These are phyloP conservation scores for Yasuhikotakia modesta DNA, from an alignment of 2,797 vertebrate species.

Conservation along the genomic window DNA sequence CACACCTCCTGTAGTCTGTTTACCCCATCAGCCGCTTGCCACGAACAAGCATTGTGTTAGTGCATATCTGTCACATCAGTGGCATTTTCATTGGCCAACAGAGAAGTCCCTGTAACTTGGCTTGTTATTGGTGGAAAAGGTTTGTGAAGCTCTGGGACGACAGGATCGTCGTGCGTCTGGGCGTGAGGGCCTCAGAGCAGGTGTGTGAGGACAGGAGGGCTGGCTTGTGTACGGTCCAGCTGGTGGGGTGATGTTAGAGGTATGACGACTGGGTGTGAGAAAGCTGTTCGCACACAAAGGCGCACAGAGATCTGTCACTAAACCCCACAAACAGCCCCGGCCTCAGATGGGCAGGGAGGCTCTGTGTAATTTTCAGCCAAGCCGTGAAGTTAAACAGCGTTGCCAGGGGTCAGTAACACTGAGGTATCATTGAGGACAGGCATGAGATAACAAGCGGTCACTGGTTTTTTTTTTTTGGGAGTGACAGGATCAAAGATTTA, in stretches of 20 bases:
- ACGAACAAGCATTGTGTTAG: conserved; percentile 43
- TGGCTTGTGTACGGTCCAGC: conserved; percentile 68
- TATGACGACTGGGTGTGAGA: conserved; percentile 53
- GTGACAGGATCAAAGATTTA: conserved; percentile 44
- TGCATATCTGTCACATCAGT: conserved; percentile 33
- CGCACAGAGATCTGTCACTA: conserved; percentile 38
- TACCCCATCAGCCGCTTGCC: conserved; percentile 52
- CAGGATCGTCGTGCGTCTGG: conserved; percentile 52
- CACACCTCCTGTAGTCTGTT: conserved; percentile 48
- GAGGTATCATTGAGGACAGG: conserved; percentile 46
- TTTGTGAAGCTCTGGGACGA: conserved; percentile 60
- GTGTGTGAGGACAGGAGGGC: conserved; percentile 52
- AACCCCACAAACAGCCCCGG: conserved; percentile 52
- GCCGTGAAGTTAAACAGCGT: conserved; percentile 69
- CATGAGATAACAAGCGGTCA: conserved; percentile 10
- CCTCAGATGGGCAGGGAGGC: conserved; percentile 74
- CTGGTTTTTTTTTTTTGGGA: background rate
- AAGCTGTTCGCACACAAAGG: conserved; percentile 56
- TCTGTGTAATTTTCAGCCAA: conserved; percentile 79
- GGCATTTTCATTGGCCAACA: conserved; percentile 43
- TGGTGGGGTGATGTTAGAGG: conserved; percentile 71
- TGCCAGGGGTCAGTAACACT: conserved; percentile 62
- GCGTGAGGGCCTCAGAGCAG: conserved; percentile 31
- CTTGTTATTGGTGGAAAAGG: conserved; percentile 53
- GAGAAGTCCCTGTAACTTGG: conserved; percentile 55